Evolutionary conservation across 2,888 invertebrate genomes (phyloP), one percentile per base, ranked within the genome.

Genomic region (Gryllus longicercus): DNA sequence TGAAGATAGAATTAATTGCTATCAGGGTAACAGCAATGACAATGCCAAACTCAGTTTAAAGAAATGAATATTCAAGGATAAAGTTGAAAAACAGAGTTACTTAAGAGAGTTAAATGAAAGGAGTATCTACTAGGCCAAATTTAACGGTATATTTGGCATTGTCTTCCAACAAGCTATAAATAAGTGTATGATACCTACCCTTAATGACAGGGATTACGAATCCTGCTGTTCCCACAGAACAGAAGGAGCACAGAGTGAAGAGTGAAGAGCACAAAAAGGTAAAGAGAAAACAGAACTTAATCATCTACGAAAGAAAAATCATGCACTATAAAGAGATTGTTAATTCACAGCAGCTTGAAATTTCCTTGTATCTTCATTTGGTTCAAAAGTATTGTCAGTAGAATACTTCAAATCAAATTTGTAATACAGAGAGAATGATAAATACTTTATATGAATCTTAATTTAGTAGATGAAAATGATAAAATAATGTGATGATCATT

Each of bases 191-290:
- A 85, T 82, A 83, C 87, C 86, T 87, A 87, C 87, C 87, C 87
- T 86, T 86, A 83, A 85, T 85, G 85, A 87, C 87, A 85, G 87
- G 87, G 85, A 87, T 86, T 85, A 87, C 83, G 85, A 87, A 86
- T 85, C 87, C 87, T 84, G 87, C 87, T 86, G 85, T 77, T 76
- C 49, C 78, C 79, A 81, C 85, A 83, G 85, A 85, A 78, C 80
- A 82, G 84, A 85, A 85, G 85, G 85, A 84, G 85, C 84, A 86
- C 85, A 84, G 85, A 86, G 86, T 85, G 86, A 82, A 83, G 79
- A 83, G 81, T 81, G 80, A 81, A 85, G 84, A 85, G 84, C 84
- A 85, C 83, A 85, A 84, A 85, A 83, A 84, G 83, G 82, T 81
- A 82, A 38, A 83, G 78, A 83, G 81, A 83, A 81, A 82, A 81